Percentiles rank a stretch among this genome's conserved stretches.
phyloP scores from a whole-genome alignment of 1,140 invertebrate species.

The Condylostylus longicornis region DNA sequence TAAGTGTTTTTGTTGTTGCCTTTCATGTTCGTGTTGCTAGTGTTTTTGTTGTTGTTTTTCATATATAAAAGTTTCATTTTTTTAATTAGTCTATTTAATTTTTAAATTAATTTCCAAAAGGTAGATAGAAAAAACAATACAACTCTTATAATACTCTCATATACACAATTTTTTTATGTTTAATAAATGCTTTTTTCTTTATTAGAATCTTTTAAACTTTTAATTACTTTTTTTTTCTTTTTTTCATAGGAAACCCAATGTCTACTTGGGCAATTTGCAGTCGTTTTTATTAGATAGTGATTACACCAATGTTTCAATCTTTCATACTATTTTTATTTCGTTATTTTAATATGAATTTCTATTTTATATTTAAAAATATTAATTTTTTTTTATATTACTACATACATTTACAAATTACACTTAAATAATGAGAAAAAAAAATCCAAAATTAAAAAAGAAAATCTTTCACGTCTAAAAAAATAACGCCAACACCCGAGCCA shows the following conservation, averaged over 20 bases:
- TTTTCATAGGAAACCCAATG: no score
- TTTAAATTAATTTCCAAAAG: background rate
- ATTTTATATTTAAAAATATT: background rate
- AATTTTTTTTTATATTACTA: background rate
- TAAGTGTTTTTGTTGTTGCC: no score
- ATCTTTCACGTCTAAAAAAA: no score
- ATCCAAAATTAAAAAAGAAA: background rate
- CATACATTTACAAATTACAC: background rate
- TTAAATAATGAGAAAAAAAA: background rate
- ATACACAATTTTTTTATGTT: no score
- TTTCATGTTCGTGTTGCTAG: background rate
- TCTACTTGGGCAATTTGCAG: no score
- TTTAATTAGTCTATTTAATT: background rate
- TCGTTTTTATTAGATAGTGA: no score
- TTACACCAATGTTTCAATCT: no score
- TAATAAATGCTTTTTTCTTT: no score
- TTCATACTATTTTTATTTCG: background rate
- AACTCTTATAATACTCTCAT: no score
- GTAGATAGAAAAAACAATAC: no score
- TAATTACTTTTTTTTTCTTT: no score
- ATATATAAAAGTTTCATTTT: background rate
- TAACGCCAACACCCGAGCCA: background rate
- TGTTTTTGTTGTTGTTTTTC: background rate
- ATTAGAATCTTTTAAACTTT: no score
- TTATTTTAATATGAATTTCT: background rate